A percentile compares a stretch with the other conserved stretches of the same genome.
These are phyloP conservation scores for Drosophila pseudotalamancana DNA, from an alignment of 2,888 invertebrate species.

Conservation along the genomic window DNA sequence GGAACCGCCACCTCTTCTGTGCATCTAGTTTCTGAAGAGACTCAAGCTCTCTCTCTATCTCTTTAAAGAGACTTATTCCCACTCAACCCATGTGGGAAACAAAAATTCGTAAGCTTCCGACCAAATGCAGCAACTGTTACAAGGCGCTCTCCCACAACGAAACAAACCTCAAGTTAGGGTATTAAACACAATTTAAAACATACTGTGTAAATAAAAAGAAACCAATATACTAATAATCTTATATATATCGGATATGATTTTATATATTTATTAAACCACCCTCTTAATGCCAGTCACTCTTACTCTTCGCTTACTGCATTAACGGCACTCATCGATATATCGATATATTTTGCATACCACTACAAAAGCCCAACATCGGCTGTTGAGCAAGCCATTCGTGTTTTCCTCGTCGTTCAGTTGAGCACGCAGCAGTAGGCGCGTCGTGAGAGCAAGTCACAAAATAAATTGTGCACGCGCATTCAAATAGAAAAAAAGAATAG, in stretches of 20 bases:
- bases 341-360: constrained; percentile 19
- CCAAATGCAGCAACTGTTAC: no score
- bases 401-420: constrained; percentile 39
- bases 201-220: no score
- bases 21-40: no score
- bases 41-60: no score
- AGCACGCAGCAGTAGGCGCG: neutral
- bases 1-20: no score
- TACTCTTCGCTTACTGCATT: neutral
- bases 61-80: no score
- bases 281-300: constrained; percentile 9
- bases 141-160: no score
- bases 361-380: constrained; percentile 43
- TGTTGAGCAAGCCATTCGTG: constrained; percentile 40
- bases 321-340: constrained; percentile 20
- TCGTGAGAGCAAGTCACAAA: constrained; percentile 8
- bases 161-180: no score
- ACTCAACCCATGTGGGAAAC: no score
- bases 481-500: constrained; percentile 16
- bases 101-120: no score
- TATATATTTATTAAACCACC: neutral
- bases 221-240: neutral
- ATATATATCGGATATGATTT: neutral
- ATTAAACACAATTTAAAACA: no score
- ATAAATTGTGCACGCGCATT: constrained; percentile 48